phyloP scores from a whole-genome alignment of 2,797 vertebrate species.

The Benthosema pterotum region DNA sequence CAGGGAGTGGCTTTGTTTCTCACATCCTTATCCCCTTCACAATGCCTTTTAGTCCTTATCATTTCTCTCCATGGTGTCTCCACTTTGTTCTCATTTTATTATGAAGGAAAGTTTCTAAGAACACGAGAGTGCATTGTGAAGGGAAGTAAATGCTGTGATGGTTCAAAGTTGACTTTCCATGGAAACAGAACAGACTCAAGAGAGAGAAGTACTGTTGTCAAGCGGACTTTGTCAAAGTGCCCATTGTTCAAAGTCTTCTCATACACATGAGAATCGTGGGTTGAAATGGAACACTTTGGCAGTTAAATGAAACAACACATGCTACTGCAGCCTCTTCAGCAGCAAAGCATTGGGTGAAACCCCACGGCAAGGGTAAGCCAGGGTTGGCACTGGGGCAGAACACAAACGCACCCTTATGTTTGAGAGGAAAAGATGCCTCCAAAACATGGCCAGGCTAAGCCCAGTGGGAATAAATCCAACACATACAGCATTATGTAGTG shows the following conservation, averaged over 20 bases:
- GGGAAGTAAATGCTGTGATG: background rate
- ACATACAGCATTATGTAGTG: background rate
- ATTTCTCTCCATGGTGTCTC: background rate
- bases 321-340: constrained; percentile 38
- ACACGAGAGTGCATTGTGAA: background rate
- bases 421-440: background rate
- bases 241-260: background rate
- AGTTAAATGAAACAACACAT: constrained; percentile 32
- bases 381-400: constrained; percentile 23
- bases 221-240: constrained; percentile 15
- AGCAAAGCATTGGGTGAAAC: constrained; percentile 21
- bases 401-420: constrained; percentile 30
- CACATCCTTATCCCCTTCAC: constrained; percentile 1
- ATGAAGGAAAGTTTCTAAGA: background rate
- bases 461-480: constrained; percentile 3
- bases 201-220: background rate
- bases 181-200: background rate
- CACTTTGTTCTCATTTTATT: background rate
- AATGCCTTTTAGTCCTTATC: background rate
- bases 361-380: constrained; percentile 13
- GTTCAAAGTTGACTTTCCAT: background rate
- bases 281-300: constrained; percentile 26
- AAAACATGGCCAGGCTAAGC: background rate
- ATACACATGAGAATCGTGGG: background rate
- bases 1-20: constrained; percentile 25